A percentile compares a stretch with the other conserved stretches of the same genome.
phyloP scores from a whole-genome alignment of 2,888 invertebrate genomes.

The Caenorhabditis japonica region DNA sequence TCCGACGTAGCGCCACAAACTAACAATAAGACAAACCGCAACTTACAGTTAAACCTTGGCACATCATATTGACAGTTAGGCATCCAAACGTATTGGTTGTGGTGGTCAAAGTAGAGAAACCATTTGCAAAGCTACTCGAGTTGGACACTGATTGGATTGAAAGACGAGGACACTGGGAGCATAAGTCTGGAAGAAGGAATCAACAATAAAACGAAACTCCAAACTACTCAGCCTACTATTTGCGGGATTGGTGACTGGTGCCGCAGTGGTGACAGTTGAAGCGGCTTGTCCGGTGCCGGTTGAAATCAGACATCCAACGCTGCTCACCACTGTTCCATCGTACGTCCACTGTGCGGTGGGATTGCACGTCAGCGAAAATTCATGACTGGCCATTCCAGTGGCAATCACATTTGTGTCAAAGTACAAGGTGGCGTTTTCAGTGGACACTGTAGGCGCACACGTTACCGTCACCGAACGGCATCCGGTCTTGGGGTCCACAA shows the following conservation, averaged over 20 bases:
- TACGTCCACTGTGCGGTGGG: conserved; percentile 17
- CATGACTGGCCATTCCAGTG: conserved; percentile 25
- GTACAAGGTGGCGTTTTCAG: conserved; percentile 44
- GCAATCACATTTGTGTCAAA: conserved; percentile 16
- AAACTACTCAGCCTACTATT: conserved; percentile 6
- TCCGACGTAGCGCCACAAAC: too few relatives aligned
- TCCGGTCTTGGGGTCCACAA: conserved; percentile 17
- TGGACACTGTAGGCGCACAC: conserved; percentile 38
- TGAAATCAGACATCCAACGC: conserved; percentile 40
- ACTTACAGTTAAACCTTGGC: conserved; percentile 27
- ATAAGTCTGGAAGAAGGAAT: conserved; percentile 18
- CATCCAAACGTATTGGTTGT: conserved; percentile 38
- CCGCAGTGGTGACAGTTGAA: conserved; percentile 25
- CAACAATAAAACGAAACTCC: not conserved
- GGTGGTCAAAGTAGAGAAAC: conserved; percentile 34
- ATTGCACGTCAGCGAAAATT: conserved; percentile 20
- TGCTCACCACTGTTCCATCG: conserved; percentile 7
- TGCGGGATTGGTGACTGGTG: conserved; percentile 36
- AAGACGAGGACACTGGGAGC: conserved; percentile 39
- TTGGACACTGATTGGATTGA: conserved; percentile 16
- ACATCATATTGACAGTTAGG: conserved; percentile 14
- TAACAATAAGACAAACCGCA: too few relatives aligned
- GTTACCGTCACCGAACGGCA: conserved; percentile 31
- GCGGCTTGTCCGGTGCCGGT: conserved; percentile 18
- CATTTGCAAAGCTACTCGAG: conserved; percentile 1